phyloP scores from a whole-genome alignment of 2,113 vertebrate genomes.

The Cyprinodon brontotheroides region DNA sequence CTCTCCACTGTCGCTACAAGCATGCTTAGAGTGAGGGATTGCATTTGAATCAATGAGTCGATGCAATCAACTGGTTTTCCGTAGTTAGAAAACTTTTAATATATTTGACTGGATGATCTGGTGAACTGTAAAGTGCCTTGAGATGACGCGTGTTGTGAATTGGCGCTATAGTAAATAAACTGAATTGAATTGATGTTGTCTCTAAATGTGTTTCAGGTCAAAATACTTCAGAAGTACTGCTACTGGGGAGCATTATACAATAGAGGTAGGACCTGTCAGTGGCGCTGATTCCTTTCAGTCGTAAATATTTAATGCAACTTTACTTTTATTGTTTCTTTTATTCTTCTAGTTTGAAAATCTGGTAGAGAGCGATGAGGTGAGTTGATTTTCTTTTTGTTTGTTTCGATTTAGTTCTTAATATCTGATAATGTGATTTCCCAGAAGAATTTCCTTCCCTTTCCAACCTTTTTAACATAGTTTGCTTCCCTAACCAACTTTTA shows the following conservation, averaged over 20 bases:
- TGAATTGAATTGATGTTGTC: background rate
- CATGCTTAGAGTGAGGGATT: too few relatives aligned
- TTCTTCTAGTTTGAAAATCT: constrained; percentile 82
- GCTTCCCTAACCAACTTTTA: background rate
- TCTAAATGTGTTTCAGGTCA: constrained; percentile 63
- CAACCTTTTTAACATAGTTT: background rate
- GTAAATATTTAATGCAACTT: background rate
- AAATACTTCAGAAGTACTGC: constrained; percentile 81
- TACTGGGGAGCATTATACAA: constrained; percentile 80
- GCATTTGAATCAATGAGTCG: too few relatives aligned
- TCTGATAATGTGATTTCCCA: background rate
- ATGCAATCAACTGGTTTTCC: too few relatives aligned
- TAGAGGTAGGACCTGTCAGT: constrained; percentile 56
- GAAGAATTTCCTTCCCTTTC: background rate
- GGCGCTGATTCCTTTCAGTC: background rate
- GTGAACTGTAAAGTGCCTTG: too few relatives aligned
- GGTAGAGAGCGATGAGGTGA: constrained; percentile 84
- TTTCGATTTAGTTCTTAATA: background rate
- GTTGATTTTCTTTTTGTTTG: constrained; percentile 8
- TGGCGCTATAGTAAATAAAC: too few relatives aligned
- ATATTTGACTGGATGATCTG: too few relatives aligned
- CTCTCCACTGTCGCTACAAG: too few relatives aligned
- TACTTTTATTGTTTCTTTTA: constrained; percentile 13
- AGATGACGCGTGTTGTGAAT: too few relatives aligned
- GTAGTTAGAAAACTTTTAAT: too few relatives aligned